These are phyloP conservation scores for Zoanthus solanderi DNA, from an alignment of 92 coral and sea anemone genomes.

Conservation along the genomic window DNA sequence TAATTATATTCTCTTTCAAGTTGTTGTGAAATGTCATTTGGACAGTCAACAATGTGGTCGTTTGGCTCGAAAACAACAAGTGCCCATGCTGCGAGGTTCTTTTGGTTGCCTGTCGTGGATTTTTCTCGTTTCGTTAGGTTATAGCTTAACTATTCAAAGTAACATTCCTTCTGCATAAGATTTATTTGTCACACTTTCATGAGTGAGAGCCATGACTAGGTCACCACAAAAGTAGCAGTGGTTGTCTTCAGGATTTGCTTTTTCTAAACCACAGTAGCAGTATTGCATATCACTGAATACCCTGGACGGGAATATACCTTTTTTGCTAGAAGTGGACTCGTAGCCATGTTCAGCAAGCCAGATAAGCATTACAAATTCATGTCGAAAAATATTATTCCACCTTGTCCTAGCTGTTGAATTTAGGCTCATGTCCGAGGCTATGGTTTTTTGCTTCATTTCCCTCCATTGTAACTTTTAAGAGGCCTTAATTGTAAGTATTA, in stretches of 20 bases:
- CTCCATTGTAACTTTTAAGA: not conserved
- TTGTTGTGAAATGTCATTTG: slow-evolving; percentile 16
- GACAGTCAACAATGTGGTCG: slow-evolving; percentile 36
- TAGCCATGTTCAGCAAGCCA: slow-evolving; percentile 61
- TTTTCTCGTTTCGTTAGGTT: slow-evolving; percentile 47
- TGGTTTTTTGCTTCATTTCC: not conserved
- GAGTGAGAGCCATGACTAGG: slow-evolving; percentile 6
- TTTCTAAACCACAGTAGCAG: slow-evolving; percentile 75
- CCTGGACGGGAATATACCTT: slow-evolving; percentile 58
- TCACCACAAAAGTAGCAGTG: slow-evolving; percentile 62
- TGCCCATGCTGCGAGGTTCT: slow-evolving; percentile 51
- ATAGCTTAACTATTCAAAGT: not conserved
- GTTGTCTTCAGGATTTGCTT: slow-evolving; percentile 58
- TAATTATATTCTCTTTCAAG: slow-evolving; percentile 38
- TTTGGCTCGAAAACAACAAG: slow-evolving; percentile 48
- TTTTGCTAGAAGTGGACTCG: slow-evolving; percentile 19
- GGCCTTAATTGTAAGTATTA: not conserved
- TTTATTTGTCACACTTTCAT: slow-evolving; percentile 5
- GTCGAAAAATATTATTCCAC: slow-evolving; percentile 55
- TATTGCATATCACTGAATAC: slow-evolving; percentile 61
- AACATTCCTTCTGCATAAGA: too few relatives aligned
- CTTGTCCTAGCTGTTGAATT: not conserved
- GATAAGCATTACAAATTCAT: slow-evolving; percentile 58
- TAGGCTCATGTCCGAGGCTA: not conserved
- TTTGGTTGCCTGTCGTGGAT: slow-evolving; percentile 36